phyloP scores from a whole-genome alignment of 2,113 vertebrate species.

The Neodontobutis hainanensis region DNA sequence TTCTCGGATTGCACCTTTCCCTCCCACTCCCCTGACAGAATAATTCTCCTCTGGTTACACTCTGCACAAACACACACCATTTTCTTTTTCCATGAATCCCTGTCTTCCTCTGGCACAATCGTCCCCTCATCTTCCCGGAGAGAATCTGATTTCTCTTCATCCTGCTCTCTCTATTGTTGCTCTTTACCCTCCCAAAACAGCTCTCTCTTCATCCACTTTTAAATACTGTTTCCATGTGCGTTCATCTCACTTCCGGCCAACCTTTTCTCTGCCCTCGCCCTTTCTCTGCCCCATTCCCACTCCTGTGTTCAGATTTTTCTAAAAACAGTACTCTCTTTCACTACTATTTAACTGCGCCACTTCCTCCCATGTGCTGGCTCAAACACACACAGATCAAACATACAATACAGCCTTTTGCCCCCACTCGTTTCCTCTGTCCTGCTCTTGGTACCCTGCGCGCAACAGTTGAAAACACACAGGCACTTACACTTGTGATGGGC shows the following conservation, averaged over 20 bases:
- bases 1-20: constrained; percentile 60
- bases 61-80: constrained; percentile 1
- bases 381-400: constrained; percentile 14
- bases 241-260: constrained; percentile 34
- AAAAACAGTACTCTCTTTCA: constrained; percentile 75
- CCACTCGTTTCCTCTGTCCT: constrained; percentile 55
- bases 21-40: constrained; percentile 41
- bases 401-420: constrained; percentile 41
- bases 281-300: constrained; percentile 28
- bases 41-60: constrained; percentile 56
- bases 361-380: constrained; percentile 44
- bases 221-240: constrained; percentile 2
- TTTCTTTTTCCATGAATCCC: constrained; percentile 42
- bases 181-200: not conserved
- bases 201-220: not conserved
- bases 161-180: constrained; percentile 9
- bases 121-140: constrained; percentile 30
- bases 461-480: constrained; percentile 57
- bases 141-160: constrained; percentile 20
- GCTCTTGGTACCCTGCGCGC: constrained; percentile 43
- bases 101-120: constrained; percentile 39
- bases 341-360: constrained; percentile 54
- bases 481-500: constrained; percentile 51
- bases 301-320: constrained; percentile 47
- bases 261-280: no score